These are phyloP conservation scores for Syrmaticus mikado DNA, from an alignment of 2,113 vertebrate genomes.

Conservation along the genomic window DNA sequence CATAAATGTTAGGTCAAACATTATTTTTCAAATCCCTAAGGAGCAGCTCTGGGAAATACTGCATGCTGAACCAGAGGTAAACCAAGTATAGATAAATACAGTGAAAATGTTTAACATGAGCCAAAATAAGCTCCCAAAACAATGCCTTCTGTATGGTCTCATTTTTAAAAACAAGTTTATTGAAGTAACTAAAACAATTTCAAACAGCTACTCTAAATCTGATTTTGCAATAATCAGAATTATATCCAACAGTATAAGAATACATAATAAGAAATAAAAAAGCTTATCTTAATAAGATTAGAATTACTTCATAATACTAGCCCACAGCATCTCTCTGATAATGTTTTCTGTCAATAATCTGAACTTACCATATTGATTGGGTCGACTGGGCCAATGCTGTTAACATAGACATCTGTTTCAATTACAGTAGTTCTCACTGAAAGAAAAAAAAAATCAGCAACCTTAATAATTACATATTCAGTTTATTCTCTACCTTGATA, in stretches of 20 bases:
- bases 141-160: background rate
- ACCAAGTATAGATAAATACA: background rate
- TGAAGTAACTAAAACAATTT: background rate
- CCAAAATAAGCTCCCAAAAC: background rate
- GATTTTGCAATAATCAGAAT: background rate
- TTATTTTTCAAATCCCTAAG: background rate
- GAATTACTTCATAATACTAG: background rate
- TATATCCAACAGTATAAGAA: background rate
- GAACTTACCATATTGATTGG: conserved; percentile 96
- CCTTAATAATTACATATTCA: conserved; percentile 43
- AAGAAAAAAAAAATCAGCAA: conserved; percentile 40
- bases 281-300: background rate
- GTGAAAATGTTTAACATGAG: background rate
- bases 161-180: background rate
- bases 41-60: background rate
- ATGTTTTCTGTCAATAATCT: conserved; percentile 12
- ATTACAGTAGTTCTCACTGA: conserved; percentile 95
- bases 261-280: background rate
- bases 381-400: conserved; percentile 97
- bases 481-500: background rate
- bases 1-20: background rate
- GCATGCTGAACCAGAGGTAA: background rate
- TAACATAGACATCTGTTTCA: conserved; percentile 95
- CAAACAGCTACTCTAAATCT: background rate
- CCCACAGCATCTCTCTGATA: background rate